Evolutionary conservation across 2,888 invertebrate species (phyloP).

Genomic region (Melipona bicolor): DNA sequence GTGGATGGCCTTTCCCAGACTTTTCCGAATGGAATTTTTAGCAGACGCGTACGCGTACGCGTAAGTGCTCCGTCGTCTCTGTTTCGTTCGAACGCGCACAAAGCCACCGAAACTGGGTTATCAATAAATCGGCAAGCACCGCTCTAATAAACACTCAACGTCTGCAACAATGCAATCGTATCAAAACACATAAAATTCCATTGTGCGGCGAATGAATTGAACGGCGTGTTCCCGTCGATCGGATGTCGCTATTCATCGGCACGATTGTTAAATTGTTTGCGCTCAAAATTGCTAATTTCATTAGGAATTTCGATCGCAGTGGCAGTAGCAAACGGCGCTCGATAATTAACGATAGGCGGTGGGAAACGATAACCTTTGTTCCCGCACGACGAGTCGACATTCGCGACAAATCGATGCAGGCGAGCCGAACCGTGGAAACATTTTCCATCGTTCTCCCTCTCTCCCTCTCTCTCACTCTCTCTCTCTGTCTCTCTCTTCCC

Average conservation of each 20-base stretch:
- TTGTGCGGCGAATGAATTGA: slow-evolving; percentile 18
- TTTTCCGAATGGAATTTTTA: no score
- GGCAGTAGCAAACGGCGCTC: not conserved
- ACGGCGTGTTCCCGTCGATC: not conserved
- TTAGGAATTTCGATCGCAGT: slow-evolving; percentile 4
- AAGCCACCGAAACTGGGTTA: not conserved
- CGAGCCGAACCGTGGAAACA: slow-evolving; percentile 25
- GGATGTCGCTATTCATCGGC: slow-evolving; percentile 11
- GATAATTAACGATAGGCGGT: slow-evolving; percentile 10
- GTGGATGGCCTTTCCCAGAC: no score
- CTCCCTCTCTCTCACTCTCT: not conserved
- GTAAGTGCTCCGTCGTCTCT: no score
- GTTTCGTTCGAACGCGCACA: not conserved
- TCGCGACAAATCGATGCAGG: slow-evolving; percentile 36
- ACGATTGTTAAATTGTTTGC: slow-evolving; percentile 14
- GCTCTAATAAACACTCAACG: not conserved
- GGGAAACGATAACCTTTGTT: slow-evolving; percentile 24
- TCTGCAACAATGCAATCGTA: slow-evolving; percentile 1
- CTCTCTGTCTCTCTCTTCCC: no score
- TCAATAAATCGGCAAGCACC: slow-evolving; percentile 1
- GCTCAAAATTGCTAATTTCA: slow-evolving; percentile 30
- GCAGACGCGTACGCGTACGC: not conserved
- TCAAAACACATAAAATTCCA: slow-evolving; percentile 6
- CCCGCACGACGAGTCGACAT: not conserved
- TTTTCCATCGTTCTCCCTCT: slow-evolving; percentile 4